Conservation (phyloP, 35 echinoderm and acorn worm genomes). For the Amphiura filiformis region DNA sequence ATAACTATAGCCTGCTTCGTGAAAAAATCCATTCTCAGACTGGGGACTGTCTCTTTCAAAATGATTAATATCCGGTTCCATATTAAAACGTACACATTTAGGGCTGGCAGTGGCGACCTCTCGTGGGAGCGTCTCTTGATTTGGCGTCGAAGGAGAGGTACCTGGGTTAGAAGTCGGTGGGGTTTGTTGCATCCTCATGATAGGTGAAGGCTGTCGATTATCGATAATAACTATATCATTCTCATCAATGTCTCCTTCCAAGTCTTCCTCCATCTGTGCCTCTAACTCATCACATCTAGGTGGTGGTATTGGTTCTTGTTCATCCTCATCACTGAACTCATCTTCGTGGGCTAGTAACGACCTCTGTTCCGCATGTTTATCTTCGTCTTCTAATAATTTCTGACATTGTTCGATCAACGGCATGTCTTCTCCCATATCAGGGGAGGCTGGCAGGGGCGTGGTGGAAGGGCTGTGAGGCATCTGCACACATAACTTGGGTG, state of each 20-base stretch:
- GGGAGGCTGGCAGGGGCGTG: neutral
- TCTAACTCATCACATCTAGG: neutral
- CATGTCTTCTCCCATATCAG: neutral
- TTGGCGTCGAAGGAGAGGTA: neutral
- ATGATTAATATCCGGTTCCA: constrained; percentile 83
- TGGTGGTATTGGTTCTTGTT: neutral
- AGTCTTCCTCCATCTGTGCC: constrained; percentile 1
- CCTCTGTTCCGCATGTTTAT: neutral
- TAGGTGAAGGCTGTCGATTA: neutral
- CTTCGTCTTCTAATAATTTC: neutral
- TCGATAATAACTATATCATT: neutral
- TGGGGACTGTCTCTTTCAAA: constrained; percentile 78
- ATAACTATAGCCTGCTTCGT: constrained; percentile 28
- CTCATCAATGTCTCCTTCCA: neutral
- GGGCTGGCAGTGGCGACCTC: constrained; percentile 20
- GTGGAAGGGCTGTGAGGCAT: neutral
- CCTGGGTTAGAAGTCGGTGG: neutral
- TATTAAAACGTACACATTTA: constrained; percentile 94
- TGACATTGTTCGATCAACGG: neutral
- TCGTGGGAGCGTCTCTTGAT: constrained; percentile 66
- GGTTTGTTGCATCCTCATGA: neutral
- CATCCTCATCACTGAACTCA: neutral
- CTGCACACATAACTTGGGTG: neutral
- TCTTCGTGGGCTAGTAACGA: neutral
- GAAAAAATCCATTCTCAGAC: constrained; percentile 1